Conservation (phyloP, 2,888 invertebrate genomes). For the Cybosia mesomella region DNA sequence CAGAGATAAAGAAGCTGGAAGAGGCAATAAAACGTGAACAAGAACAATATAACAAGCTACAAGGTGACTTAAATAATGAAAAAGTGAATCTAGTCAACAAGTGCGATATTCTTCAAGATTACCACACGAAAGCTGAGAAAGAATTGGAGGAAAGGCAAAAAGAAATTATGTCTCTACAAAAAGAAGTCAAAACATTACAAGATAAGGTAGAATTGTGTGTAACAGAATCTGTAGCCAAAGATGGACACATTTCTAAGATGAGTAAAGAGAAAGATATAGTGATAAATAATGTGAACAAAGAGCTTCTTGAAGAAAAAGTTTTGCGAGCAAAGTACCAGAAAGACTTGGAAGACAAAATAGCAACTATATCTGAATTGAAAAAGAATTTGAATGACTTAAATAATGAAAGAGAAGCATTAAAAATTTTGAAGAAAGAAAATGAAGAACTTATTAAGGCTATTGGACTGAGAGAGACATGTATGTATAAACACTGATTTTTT, state of each 20-base stretch:
- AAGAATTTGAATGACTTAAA: conserved; percentile 53
- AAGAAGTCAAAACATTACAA: conserved; percentile 53
- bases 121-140: conserved; percentile 64
- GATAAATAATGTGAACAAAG: conserved; percentile 57
- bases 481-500: conserved; percentile 45
- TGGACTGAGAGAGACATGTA: conserved; percentile 71
- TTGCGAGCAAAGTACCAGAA: conserved; percentile 55
- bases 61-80: conserved; percentile 55
- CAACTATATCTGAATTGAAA: conserved; percentile 51
- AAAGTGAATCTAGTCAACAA: conserved; percentile 60
- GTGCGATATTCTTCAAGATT: conserved; percentile 65
- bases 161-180: conserved; percentile 56
- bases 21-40: conserved; percentile 57
- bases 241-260: conserved; percentile 45
- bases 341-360: conserved; percentile 51
- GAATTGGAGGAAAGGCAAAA: conserved; percentile 62
- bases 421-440: conserved; percentile 64
- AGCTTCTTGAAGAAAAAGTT: conserved; percentile 61
- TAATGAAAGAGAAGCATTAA: conserved; percentile 55
- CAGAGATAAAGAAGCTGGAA: conserved; percentile 65
- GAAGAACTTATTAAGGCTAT: conserved; percentile 65
- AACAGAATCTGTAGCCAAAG: conserved; percentile 55
- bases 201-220: conserved; percentile 48
- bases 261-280: conserved; percentile 47
- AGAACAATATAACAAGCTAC: conserved; percentile 54